phyloP scores from a whole-genome alignment of 2,888 invertebrate genomes.

The Galerucella pusilla region DNA sequence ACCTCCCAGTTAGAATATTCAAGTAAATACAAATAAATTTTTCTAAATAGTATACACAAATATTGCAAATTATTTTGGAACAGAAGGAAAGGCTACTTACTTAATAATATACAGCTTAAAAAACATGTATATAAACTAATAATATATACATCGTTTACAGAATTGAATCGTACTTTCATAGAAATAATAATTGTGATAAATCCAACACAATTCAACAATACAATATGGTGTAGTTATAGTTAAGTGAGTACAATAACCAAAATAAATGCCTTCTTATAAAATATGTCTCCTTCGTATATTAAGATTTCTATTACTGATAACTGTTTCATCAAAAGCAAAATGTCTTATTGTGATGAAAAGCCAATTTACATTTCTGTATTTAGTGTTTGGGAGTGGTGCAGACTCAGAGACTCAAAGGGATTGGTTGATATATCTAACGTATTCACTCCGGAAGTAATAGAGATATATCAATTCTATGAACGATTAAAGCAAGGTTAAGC shows the following conservation, averaged over 20 bases:
- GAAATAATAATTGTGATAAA: neutral
- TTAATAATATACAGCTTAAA: no score
- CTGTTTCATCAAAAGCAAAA: neutral
- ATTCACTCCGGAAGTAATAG: neutral
- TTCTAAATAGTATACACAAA: no score
- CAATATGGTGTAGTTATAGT: neutral
- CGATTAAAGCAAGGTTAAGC: neutral
- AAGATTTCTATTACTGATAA: slow-evolving; percentile 3
- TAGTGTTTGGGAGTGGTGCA: neutral
- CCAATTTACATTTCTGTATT: neutral
- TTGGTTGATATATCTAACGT: neutral
- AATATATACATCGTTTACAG: neutral
- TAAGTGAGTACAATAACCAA: neutral
- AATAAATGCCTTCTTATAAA: neutral
- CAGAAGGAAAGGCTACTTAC: neutral
- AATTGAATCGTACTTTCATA: neutral
- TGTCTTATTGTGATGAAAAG: neutral
- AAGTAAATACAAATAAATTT: no score
- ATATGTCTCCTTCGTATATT: neutral
- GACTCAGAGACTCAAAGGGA: neutral
- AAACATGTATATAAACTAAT: neutral
- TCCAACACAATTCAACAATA: neutral
- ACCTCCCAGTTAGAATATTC: no score
- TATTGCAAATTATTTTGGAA: no score
- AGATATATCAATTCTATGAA: neutral